A percentile compares a stretch with the other conserved stretches of the same genome.
These are phyloP conservation scores for Lithobates pipiens DNA, from an alignment of 2,797 vertebrate species.

Conservation along the genomic window DNA sequence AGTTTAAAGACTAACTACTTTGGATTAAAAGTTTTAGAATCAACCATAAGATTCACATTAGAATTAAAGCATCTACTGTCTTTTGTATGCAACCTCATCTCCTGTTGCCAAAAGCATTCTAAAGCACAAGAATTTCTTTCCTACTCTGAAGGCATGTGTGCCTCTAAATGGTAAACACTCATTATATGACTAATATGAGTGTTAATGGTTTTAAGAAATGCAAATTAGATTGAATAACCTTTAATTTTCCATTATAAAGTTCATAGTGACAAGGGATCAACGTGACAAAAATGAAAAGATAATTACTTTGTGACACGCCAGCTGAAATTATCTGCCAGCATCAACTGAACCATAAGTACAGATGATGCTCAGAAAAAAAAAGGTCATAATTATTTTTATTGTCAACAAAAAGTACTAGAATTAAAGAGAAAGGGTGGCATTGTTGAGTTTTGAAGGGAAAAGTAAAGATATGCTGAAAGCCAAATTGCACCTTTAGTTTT, in stretches of 20 bases:
- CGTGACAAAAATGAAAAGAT: slow-evolving; percentile 59
- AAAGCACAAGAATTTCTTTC: background rate
- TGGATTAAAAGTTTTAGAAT: background rate
- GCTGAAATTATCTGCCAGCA: slow-evolving; percentile 51
- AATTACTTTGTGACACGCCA: slow-evolving; percentile 54
- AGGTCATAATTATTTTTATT: slow-evolving; percentile 45
- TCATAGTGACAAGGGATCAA: slow-evolving; percentile 60
- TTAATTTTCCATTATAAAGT: slow-evolving; percentile 61
- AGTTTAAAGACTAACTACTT: background rate
- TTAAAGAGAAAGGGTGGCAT: background rate
- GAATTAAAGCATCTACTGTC: background rate
- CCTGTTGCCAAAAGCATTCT: background rate
- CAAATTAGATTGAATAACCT: slow-evolving; percentile 60
- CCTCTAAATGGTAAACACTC: slow-evolving; percentile 17
- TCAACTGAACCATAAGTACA: slow-evolving; percentile 44
- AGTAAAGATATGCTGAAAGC: background rate
- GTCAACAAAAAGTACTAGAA: slow-evolving; percentile 17
- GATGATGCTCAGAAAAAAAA: slow-evolving; percentile 44
- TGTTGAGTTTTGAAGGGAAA: slow-evolving; percentile 1
- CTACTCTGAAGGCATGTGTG: background rate
- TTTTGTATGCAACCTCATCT: background rate
- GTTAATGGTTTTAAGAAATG: slow-evolving; percentile 60
- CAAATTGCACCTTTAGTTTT: no score
- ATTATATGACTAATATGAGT: slow-evolving; percentile 55
- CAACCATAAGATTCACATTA: background rate